Evolutionary conservation across 2,888 invertebrate genomes (phyloP), one percentile per base, ranked within the genome.

Genomic region (Mythimna loreyi): DNA sequence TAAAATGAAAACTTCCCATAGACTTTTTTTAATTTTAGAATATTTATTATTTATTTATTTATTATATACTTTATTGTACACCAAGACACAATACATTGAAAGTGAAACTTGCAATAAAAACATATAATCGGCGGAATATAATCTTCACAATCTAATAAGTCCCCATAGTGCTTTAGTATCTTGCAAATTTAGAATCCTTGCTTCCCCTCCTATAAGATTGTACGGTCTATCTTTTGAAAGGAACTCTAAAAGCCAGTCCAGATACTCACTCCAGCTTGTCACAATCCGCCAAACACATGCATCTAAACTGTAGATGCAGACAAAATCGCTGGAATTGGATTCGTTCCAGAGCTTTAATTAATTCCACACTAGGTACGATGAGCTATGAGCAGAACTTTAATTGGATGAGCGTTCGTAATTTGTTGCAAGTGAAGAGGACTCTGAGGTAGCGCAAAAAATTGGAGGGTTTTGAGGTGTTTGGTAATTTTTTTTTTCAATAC

Each of bases 281-380:
- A 65, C 52, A 55, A 40, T 43, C 58, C 4, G 40, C 58, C 53
- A 73, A 56, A 74, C 43, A 49, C 55, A 75, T 76, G 58, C 66
- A 66, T 56, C 74, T 75, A 78, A 70, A 69, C 62, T 52, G 63
- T 68, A 67, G 11, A 16, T 77, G 67, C 70, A 74, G 73, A 77
- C 65, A 64, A 61, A 76, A 71, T 62, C 36, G 60, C 52, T 52
- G 57, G 58, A 78, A 67, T 85, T 85, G 86, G 86, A 85, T 67
- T 59, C 72, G 70, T 69, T 84, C 86, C 86, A 86, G 81, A 23
- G 75, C 55, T 83, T 80, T 85, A 87, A 87, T 87, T 85, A 87
- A 84, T 85, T 82, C 70, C 82, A 79, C 81, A 80, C 81, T 64
- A 59, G 45, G 11, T 21, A 43, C 64, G 72, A 68, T 67, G 80